Evolutionary conservation across 35 echinoderm and acorn worm species (phyloP).

Genomic region (Hemicentrotus pulcherrimus): DNA sequence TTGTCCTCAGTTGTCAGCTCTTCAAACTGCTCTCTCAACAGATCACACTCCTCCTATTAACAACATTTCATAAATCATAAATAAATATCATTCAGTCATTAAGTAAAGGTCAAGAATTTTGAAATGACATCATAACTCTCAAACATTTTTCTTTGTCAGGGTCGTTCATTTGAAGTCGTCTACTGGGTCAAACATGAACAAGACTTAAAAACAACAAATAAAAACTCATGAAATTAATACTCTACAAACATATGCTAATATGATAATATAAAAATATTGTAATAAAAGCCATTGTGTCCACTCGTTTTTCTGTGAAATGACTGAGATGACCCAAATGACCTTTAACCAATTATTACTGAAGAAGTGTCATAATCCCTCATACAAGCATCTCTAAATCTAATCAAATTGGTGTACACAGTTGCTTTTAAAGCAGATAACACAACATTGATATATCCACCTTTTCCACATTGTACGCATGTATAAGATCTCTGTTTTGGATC

Average conservation of each 20-base stretch:
- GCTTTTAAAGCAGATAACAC: neutral
- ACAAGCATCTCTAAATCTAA: neutral
- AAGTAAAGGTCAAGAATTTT: too few relatives aligned
- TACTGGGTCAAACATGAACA: too few relatives aligned
- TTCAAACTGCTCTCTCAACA: neutral
- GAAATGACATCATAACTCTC: too few relatives aligned
- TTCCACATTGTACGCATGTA: slow-evolving; percentile 24
- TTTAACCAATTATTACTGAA: neutral
- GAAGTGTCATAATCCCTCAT: neutral
- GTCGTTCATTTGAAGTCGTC: too few relatives aligned
- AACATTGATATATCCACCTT: neutral
- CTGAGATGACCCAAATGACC: neutral
- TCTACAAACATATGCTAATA: too few relatives aligned
- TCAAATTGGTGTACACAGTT: neutral
- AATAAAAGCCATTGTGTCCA: too few relatives aligned
- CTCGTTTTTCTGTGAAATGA: neutral
- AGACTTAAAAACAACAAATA: too few relatives aligned
- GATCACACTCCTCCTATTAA: slow-evolving; percentile 21
- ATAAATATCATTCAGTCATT: too few relatives aligned
- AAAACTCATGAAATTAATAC: too few relatives aligned
- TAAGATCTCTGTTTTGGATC: slow-evolving; percentile 44
- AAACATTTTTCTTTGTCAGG: too few relatives aligned
- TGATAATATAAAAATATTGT: too few relatives aligned
- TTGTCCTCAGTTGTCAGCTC: neutral
- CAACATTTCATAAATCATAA: neutral